Evolutionary conservation across 2,888 invertebrate species (phyloP).

Genomic region (Aspidapion aeneum): DNA sequence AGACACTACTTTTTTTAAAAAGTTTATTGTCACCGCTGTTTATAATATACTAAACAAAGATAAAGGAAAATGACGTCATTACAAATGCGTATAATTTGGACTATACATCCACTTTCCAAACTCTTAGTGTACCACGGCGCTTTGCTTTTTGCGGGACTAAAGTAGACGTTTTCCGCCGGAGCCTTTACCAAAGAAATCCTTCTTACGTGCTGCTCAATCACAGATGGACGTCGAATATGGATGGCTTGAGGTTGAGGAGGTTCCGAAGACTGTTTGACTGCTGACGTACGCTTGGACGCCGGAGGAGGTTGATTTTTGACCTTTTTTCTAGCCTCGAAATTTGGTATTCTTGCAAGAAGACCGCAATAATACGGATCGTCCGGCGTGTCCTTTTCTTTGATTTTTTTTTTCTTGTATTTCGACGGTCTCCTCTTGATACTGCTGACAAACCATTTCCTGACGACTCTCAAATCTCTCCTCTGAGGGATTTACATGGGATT

Average conservation of each 20-base stretch:
- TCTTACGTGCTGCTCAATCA: slow-evolving; percentile 22
- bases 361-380: slow-evolving; percentile 26
- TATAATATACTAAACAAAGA: too few species aligned
- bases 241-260: slow-evolving; percentile 2
- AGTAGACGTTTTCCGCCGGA: slow-evolving; percentile 10
- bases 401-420: slow-evolving; percentile 18
- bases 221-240: slow-evolving; percentile 13
- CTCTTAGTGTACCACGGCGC: slow-evolving; percentile 22
- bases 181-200: slow-evolving; percentile 21
- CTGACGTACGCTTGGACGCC: slow-evolving; percentile 10
- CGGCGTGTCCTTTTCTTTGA: slow-evolving; percentile 17
- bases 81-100: too few species aligned
- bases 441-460: not conserved
- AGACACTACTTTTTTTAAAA: too few species aligned
- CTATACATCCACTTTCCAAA: slow-evolving; percentile 24
- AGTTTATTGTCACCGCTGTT: too few species aligned
- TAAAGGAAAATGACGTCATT: too few species aligned
- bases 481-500: slow-evolving; percentile 1
- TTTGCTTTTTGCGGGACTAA: not conserved
- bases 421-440: slow-evolving; percentile 23
- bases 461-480: not conserved
- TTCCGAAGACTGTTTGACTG: slow-evolving; percentile 7
- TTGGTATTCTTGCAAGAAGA: slow-evolving; percentile 21
- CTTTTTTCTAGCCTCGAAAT: slow-evolving; percentile 23
- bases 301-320: slow-evolving; percentile 14